phyloP scores from a whole-genome alignment of 2,888 invertebrate genomes.

The Hypomecis atomaria region DNA sequence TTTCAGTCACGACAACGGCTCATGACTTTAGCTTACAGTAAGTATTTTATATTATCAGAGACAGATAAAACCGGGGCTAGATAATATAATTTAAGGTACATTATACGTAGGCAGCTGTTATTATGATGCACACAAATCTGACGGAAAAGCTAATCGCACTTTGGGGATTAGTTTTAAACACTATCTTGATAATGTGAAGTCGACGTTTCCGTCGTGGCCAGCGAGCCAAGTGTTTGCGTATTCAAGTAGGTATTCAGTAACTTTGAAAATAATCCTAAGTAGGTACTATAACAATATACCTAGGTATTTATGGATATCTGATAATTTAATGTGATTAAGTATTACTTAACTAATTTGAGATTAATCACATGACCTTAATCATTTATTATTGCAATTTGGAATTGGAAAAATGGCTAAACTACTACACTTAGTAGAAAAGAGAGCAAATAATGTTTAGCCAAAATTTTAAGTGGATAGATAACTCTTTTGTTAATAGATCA shows the following conservation, averaged over 20 bases:
- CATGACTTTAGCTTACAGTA: too few relatives aligned
- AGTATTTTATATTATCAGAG: too few relatives aligned
- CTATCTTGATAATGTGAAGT: slow-evolving; percentile 48
- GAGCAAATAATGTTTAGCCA: too few relatives aligned
- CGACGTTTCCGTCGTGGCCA: slow-evolving; percentile 55
- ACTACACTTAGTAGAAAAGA: too few relatives aligned
- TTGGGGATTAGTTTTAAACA: slow-evolving; percentile 49
- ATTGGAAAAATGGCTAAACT: too few relatives aligned
- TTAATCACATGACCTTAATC: not conserved
- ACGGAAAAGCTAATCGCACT: slow-evolving; percentile 38
- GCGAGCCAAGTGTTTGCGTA: slow-evolving; percentile 47
- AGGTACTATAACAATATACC: too few relatives aligned
- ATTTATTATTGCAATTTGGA: too few relatives aligned
- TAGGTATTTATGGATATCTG: not conserved
- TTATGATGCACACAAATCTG: not conserved
- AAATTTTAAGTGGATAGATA: too few relatives aligned
- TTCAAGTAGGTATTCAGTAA: slow-evolving; percentile 31
- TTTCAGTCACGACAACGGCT: too few relatives aligned
- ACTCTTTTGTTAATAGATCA: too few relatives aligned
- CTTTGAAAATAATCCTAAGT: not conserved
- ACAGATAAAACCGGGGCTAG: too few relatives aligned
- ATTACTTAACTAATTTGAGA: not conserved
- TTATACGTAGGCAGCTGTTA: not conserved
- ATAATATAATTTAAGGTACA: not conserved
- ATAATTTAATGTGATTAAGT: not conserved